A percentile compares a stretch with the other conserved stretches of the same genome.
Conservation (phyloP, 2,888 invertebrate genomes). For the Megaustenia siamemsis region DNA sequence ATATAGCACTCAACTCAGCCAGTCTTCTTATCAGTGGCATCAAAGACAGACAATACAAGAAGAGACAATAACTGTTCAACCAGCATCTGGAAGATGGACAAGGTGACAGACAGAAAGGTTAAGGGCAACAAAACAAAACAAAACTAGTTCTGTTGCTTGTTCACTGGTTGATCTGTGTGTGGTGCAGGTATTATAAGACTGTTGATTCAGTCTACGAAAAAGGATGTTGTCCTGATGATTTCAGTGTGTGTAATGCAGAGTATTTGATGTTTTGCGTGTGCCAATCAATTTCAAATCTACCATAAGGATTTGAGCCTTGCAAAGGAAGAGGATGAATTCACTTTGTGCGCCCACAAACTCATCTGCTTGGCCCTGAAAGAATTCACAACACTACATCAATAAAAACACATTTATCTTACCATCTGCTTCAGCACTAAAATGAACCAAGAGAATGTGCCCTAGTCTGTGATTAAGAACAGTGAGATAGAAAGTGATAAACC, state of each 20-base stretch:
- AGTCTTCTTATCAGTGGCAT: neutral
- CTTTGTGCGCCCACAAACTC: conserved; percentile 49
- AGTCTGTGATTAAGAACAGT: conserved; percentile 4
- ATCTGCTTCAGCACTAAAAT: conserved; percentile 26
- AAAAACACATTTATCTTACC: conserved; percentile 8
- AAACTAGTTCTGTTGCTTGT: conserved; percentile 11
- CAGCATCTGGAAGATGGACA: conserved; percentile 45
- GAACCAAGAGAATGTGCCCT: conserved; percentile 28
- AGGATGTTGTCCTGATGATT: neutral
- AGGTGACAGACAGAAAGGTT: conserved; percentile 47
- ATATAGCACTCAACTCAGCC: neutral
- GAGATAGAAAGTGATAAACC: neutral
- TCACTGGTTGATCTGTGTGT: neutral
- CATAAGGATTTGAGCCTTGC: conserved; percentile 45
- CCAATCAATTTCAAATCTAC: conserved; percentile 41
- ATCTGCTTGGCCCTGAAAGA: conserved; percentile 49
- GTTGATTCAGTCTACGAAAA: neutral
- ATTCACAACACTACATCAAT: conserved; percentile 52
- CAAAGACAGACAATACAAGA: conserved; percentile 41
- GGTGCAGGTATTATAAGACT: neutral
- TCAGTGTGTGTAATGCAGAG: neutral
- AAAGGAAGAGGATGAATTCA: conserved; percentile 51
- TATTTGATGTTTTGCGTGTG: conserved; percentile 1
- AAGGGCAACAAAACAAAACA: neutral
- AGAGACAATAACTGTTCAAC: conserved; percentile 10